phyloP scores from a whole-genome alignment of 2,888 invertebrate genomes.

The Dasypogon diadema region DNA sequence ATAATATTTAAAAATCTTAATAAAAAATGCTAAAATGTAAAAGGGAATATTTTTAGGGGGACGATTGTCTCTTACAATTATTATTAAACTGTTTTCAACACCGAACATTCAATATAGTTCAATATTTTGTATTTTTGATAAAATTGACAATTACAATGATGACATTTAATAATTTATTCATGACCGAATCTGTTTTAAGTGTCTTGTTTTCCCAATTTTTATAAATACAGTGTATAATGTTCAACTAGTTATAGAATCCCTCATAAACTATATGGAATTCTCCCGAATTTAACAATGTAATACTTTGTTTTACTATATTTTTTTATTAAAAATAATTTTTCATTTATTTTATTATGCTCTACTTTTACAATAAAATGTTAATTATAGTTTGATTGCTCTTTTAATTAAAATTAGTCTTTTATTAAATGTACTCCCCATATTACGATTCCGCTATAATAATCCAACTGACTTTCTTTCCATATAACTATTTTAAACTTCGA shows the following conservation, averaged over 20 bases:
- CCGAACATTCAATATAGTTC: slow-evolving; percentile 30
- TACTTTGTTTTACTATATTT: slow-evolving; percentile 9
- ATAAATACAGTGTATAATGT: slow-evolving; percentile 25
- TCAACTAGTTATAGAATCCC: slow-evolving; percentile 33
- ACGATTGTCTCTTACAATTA: slow-evolving; percentile 45
- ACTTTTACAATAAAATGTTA: slow-evolving; percentile 1
- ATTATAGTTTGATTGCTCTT: neutral
- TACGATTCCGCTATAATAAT: neutral
- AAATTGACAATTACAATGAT: slow-evolving; percentile 51
- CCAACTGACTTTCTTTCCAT: slow-evolving; percentile 37
- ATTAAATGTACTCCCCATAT: neutral
- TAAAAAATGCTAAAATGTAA: too few species aligned
- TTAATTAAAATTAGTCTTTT: slow-evolving; percentile 8
- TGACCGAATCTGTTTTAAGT: slow-evolving; percentile 41
- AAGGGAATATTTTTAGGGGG: too few species aligned
- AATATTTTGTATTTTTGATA: slow-evolving; percentile 40
- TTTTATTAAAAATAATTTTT: slow-evolving; percentile 24
- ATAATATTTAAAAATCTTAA: too few species aligned
- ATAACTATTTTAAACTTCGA: too few species aligned
- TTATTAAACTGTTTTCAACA: slow-evolving; percentile 33
- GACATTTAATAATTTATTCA: slow-evolving; percentile 40
- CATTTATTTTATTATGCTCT: slow-evolving; percentile 4
- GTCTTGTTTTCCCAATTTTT: slow-evolving; percentile 48
- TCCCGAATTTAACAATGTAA: slow-evolving; percentile 18
- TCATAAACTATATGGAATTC: slow-evolving; percentile 47